Conservation (phyloP, 2,888 invertebrate genomes). For the Adineta ricciae region DNA sequence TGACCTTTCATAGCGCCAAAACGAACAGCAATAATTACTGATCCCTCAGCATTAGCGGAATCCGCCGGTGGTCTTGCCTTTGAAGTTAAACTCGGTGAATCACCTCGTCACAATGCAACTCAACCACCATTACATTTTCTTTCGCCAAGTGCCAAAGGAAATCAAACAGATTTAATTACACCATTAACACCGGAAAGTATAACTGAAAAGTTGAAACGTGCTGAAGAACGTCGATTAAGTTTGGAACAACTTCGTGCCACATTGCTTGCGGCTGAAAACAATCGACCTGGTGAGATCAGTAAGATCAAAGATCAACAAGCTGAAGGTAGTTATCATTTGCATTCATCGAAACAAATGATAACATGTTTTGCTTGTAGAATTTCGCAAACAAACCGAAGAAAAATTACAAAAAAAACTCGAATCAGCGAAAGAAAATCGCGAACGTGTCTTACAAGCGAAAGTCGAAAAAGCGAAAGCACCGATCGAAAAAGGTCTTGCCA, state of each 20-base stretch:
- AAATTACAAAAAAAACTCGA: conserved; percentile 15
- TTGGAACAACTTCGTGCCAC: not conserved
- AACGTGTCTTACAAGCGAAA: conserved; percentile 2
- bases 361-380: not conserved
- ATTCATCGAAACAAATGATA: not conserved
- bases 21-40: not conserved
- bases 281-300: not conserved
- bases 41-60: not conserved
- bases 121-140: not conserved
- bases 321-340: not conserved
- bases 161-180: not conserved
- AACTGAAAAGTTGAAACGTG: not conserved
- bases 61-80: conserved; percentile 10
- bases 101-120: not conserved
- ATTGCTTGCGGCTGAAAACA: not conserved
- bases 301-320: not conserved
- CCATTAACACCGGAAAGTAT: not conserved
- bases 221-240: not conserved
- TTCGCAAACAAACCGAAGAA: not conserved
- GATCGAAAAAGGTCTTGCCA: not conserved
- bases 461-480: not conserved
- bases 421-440: conserved; percentile 17
- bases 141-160: not conserved
- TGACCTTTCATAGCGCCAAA: not conserved
- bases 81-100: not conserved